These are phyloP conservation scores for Brachyptera putata DNA, from an alignment of 2,888 invertebrate genomes.

Conservation along the genomic window DNA sequence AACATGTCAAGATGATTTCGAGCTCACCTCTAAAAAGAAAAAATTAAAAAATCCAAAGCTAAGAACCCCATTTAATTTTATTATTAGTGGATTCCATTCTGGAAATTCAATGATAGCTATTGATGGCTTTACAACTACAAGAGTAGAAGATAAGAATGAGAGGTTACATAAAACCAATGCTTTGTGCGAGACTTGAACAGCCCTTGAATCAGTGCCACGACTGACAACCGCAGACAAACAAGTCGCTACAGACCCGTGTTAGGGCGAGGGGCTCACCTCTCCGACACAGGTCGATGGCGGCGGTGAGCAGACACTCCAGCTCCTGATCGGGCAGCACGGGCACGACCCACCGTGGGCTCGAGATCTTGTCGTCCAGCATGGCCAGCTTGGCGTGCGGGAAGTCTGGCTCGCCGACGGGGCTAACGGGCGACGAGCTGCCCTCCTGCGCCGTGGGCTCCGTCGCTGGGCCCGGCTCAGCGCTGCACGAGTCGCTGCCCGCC, in stretches of 20 bases:
- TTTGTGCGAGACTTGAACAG: not conserved
- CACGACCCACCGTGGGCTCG: conserved; percentile 93
- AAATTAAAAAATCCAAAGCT: too few relatives aligned
- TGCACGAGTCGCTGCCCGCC: not conserved
- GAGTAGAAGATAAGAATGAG: not conserved
- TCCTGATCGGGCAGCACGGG: conserved; percentile 96
- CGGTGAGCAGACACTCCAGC: conserved; percentile 83
- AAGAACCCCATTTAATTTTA: too few relatives aligned
- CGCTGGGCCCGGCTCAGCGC: not conserved
- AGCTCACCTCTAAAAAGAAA: too few relatives aligned
- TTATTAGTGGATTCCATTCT: too few relatives aligned
- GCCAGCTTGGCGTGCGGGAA: conserved; percentile 87
- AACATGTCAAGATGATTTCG: too few relatives aligned
- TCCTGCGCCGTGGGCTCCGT: not conserved
- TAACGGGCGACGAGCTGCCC: conserved; percentile 1
- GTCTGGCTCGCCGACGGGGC: conserved; percentile 51
- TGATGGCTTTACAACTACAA: too few relatives aligned
- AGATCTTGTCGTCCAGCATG: conserved; percentile 92
- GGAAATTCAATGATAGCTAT: too few relatives aligned
- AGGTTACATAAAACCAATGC: not conserved
- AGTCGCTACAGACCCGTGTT: too few relatives aligned
- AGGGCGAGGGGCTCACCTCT: conserved; percentile 67
- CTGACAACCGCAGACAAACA: too few relatives aligned
- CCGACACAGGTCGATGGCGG: conserved; percentile 80
- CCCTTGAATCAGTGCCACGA: not conserved